Conservation (phyloP, 2,797 vertebrate genomes). For the Takifugu ocellatus region DNA sequence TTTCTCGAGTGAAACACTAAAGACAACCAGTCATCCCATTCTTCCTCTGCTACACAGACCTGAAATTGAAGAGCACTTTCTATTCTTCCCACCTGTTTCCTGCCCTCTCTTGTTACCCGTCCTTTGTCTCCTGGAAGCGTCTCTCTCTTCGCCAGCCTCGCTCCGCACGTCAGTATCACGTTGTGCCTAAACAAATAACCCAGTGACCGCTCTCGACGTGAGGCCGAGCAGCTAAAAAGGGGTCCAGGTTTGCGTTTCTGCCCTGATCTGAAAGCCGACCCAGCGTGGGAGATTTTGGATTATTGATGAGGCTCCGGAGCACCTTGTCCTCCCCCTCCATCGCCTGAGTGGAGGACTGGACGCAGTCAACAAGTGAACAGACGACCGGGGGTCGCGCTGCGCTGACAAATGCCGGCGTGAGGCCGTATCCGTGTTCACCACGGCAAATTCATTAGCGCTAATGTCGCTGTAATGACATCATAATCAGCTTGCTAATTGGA, state of each 20-base stretch:
- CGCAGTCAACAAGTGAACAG: constrained; percentile 37
- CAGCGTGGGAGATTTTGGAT: constrained; percentile 53
- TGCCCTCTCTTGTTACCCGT: neutral
- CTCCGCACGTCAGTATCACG: constrained; percentile 2
- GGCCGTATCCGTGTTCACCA: constrained; percentile 49
- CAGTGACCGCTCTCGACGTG: constrained; percentile 22
- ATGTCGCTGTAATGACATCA: constrained; percentile 50
- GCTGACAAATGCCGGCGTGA: constrained; percentile 57
- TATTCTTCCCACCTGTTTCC: neutral
- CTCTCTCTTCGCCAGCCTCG: neutral
- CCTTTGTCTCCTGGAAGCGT: constrained; percentile 6
- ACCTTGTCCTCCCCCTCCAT: constrained; percentile 40
- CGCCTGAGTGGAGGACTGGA: constrained; percentile 32
- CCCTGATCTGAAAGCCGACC: constrained; percentile 51
- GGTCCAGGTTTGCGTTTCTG: constrained; percentile 40
- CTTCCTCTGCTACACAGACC: neutral
- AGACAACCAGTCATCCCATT: neutral
- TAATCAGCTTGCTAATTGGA: constrained; percentile 63
- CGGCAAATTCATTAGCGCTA: constrained; percentile 60
- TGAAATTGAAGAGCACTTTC: neutral
- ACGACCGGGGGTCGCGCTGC: constrained; percentile 33
- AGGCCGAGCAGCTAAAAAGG: constrained; percentile 35
- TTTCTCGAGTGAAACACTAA: neutral
- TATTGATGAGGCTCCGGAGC: constrained; percentile 59
- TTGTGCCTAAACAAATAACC: constrained; percentile 39